phyloP scores from a whole-genome alignment of 2,113 vertebrate species.

The Phycodurus eques region DNA sequence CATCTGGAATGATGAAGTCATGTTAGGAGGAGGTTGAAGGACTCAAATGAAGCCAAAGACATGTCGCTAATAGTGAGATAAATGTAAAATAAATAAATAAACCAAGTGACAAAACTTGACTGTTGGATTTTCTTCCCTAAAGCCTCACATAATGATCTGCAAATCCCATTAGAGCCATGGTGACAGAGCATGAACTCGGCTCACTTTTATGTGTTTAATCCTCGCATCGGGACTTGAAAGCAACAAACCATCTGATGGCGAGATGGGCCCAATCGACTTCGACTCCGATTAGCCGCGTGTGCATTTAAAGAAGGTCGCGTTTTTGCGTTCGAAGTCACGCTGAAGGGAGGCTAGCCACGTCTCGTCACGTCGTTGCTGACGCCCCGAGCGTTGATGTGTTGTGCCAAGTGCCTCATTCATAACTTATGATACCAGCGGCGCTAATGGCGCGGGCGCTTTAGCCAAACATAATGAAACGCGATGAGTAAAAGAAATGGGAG shows the following conservation, averaged over 20 bases:
- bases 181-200: conserved; percentile 57
- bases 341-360: neutral
- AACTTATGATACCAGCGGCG: conserved; percentile 66
- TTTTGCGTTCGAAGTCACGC: neutral
- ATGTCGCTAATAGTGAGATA: conserved; percentile 41
- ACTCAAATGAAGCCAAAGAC: conserved; percentile 41
- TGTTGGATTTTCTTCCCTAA: conserved; percentile 40
- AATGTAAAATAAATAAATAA: conserved; percentile 31
- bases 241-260: conserved; percentile 60
- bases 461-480: conserved; percentile 68
- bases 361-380: conserved; percentile 16
- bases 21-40: conserved; percentile 13
- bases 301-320: neutral
- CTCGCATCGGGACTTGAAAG: conserved; percentile 55
- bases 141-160: conserved; percentile 58
- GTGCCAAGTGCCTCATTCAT: conserved; percentile 70
- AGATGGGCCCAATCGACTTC: conserved; percentile 55
- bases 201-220: conserved; percentile 71
- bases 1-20: neutral
- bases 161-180: conserved; percentile 61
- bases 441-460: conserved; percentile 58
- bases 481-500: conserved; percentile 63
- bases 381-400: conserved; percentile 61
- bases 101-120: conserved; percentile 55
- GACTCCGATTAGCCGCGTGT: conserved; percentile 47